Percentiles rank a stretch among this genome's conserved stretches.
phyloP scores from a whole-genome alignment of 2,797 vertebrate genomes.

The Sebastes aleutianus region DNA sequence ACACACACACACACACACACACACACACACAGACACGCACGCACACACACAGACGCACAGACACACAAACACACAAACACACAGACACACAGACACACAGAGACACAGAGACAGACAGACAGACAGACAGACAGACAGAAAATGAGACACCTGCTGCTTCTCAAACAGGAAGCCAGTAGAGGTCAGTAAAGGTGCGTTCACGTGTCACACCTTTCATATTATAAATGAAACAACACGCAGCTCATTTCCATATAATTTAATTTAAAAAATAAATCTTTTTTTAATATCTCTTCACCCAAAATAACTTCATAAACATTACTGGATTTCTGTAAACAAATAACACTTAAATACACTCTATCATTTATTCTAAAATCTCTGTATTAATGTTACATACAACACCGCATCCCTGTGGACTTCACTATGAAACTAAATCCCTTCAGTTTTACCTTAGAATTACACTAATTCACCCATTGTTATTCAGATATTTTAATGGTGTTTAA shows the following conservation, averaged over 20 bases:
- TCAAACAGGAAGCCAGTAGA: neutral
- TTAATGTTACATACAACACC: constrained; percentile 20
- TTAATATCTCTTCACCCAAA: constrained; percentile 65
- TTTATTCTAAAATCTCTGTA: constrained; percentile 39
- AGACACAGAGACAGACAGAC: too few relatives aligned
- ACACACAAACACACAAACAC: neutral
- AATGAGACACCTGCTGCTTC: neutral
- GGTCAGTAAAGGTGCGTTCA: constrained; percentile 24
- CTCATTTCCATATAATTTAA: constrained; percentile 75
- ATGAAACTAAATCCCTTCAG: constrained; percentile 4
- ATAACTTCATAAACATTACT: constrained; percentile 56
- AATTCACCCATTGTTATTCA: neutral
- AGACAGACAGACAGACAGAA: neutral
- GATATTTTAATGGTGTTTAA: neutral
- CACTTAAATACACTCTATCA: constrained; percentile 65
- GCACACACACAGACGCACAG: too few relatives aligned
- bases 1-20: neutral
- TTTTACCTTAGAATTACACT: neutral
- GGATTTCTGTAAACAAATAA: constrained; percentile 69
- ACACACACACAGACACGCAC: too few relatives aligned
- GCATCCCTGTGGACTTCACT: neutral
- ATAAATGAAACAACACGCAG: neutral
- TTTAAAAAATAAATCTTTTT: constrained; percentile 84
- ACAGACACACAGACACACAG: neutral
- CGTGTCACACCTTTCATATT: neutral